These are phyloP conservation scores for Anas platyrhynchos DNA, from an alignment of 2,113 vertebrate species.

Conservation along the genomic window DNA sequence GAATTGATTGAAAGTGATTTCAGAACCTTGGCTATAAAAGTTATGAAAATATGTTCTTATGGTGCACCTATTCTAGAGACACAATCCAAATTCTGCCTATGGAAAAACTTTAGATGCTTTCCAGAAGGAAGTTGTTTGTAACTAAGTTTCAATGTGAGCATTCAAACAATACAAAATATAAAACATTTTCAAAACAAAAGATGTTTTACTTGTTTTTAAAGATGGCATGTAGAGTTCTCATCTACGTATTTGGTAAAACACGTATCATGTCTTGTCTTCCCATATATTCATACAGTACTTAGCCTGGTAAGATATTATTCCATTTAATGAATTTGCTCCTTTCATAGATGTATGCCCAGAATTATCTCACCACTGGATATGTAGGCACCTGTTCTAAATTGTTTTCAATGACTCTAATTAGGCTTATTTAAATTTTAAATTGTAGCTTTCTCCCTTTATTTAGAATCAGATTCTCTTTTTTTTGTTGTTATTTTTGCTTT, in stretches of 20 bases:
- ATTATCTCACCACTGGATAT: not conserved
- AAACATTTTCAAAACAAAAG: not conserved
- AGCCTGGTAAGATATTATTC: not conserved
- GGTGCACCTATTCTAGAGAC: not conserved
- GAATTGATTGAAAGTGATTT: not conserved
- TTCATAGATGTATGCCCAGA: not conserved
- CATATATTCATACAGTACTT: not conserved
- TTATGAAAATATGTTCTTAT: not conserved
- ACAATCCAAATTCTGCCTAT: not conserved
- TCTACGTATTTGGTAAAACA: not conserved
- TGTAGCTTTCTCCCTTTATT: not conserved
- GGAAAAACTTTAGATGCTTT: not conserved
- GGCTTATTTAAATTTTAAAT: not conserved
- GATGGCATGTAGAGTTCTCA: not conserved
- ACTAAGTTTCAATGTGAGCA: not conserved
- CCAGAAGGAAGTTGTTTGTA: not conserved
- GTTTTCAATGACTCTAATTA: not conserved
- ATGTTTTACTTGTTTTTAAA: not conserved
- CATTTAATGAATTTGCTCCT: not conserved
- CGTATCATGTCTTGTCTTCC: not conserved
- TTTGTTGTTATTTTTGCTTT: not conserved
- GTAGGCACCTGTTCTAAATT: not conserved
- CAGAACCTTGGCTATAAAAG: not conserved
- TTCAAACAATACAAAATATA: not conserved
- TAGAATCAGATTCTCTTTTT: not conserved